Evolutionary conservation across 2,888 invertebrate species (phyloP), one percentile per base, ranked within the genome.

Genomic region (Cephus rjabovi): DNA sequence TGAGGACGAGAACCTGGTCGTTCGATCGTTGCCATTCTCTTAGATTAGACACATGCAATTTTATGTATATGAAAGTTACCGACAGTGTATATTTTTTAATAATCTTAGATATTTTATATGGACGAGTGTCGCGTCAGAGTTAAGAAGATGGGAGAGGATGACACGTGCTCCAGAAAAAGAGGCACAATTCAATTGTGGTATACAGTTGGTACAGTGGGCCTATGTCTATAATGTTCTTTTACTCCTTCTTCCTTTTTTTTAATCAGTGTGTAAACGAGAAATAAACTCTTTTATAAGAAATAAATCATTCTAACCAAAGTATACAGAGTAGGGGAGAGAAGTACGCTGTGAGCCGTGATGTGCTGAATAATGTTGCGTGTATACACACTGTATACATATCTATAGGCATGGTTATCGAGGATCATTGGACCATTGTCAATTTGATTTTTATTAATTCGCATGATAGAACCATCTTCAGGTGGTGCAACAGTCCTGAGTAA

Each of bases 51-150:
- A 86, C 82, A 89, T 89, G 89, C 89, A 89, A 89, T 89, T 56
- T 86, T 87, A 86, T 88, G 89, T 88, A 88, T 89, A 89, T 89
- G 87, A 89, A 86, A 90, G 90, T 90, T 90, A 90, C 90, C 90
- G 90, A 89, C 83, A 88, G 83, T 89, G 90, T 90, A 90, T 90
- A 90, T 90, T 90, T 90, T 84, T 89, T 89, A 90, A 85, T 88
- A 87, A 56, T 56, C 82, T 84, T 86, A 88, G 83, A 83, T 88
- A 87, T 89, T 89, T 88, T 90, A 88, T 88, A 86, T 33, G 40
- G 75, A 75, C 35, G 79, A 74, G 56, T 56, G 56, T 56, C 56
- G 56, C 56, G 56, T 56, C 56, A 23, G 56, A 56, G 56, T 37
- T 69, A 30, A 69, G 69, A 37, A 75, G 23, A 11, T n/a, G 34